Evolutionary conservation across 2,797 vertebrate genomes (phyloP), one percentile per base, ranked within the genome.

Genomic region (Muraenolepis orangiensis): DNA sequence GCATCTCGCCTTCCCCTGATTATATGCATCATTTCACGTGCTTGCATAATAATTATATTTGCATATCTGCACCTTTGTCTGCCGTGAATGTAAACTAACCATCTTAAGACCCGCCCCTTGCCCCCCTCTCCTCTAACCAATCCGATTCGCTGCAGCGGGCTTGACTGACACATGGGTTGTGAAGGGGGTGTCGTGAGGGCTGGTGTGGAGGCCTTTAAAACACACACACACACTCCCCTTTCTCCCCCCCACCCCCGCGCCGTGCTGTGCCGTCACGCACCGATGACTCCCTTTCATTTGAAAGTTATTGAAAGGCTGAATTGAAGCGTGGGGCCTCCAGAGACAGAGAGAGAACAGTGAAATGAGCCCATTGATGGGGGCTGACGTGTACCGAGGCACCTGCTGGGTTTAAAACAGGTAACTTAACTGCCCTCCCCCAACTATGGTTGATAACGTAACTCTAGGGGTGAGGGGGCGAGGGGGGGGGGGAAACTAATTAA

Each of bases 281-380:
- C 69, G 42, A 74, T 82, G 82, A 89, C 79, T 82, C 80, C 57
- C 77, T 84, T 79, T 83, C 78, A 85, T 87, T 78, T 77, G 71
- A 69, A 75, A 73, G 76, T 18, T 79, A 84, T 87, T 87, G 73
- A 89, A 83, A 83, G 20, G 69, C 34, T n/a, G 2, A 61, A 40
- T 20, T 78, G 69, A 74, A 74, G 75, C 75, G 77, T 70, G 3
- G 66, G 78, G 81, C 73, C 74, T 73, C 64, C 29, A 42, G 72
- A 69, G 67, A 32, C 2, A 51, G 67, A 32, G 4, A 51, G 61
- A 73, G 71, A 46, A 70, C 73, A 82, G 31, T 32, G 10, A 23
- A 67, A 68, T 38, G 72, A 72, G 14, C 3, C 46, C 3, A 64
- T 31, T 20, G 5, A 18, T 61, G 1, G 66, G 30, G 29, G 8